Conservation (phyloP, 1,140 invertebrate genomes). For the Akabosia matsudoensis region DNA sequence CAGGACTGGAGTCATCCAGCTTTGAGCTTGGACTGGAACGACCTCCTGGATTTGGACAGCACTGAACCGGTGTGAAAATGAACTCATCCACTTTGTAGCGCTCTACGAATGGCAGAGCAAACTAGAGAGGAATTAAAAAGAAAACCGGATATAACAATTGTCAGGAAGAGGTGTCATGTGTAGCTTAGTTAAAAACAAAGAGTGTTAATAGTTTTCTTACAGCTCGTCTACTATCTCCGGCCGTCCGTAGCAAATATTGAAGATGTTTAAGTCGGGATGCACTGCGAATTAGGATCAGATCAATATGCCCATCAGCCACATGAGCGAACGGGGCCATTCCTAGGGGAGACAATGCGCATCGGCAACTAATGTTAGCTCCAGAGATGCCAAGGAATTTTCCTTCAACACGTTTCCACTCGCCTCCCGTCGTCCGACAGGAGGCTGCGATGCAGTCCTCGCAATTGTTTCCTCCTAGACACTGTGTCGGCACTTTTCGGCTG, state of each 20-base stretch:
- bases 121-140: constrained; percentile 53
- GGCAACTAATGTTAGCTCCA: constrained; percentile 55
- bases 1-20: background rate
- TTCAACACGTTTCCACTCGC: constrained; percentile 47
- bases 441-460: constrained; percentile 43
- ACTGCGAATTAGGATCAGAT: constrained; percentile 72
- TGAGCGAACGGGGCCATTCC: constrained; percentile 77
- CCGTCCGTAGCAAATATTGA: constrained; percentile 59
- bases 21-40: constrained; percentile 44
- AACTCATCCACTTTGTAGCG: constrained; percentile 72
- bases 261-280: constrained; percentile 72
- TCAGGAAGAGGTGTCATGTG: too few relatives aligned
- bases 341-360: constrained; percentile 67
- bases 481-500: constrained; percentile 30
- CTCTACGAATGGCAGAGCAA: constrained; percentile 74
- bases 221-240: constrained; percentile 44
- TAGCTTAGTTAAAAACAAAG: too few relatives aligned
- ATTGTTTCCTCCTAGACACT: constrained; percentile 41
- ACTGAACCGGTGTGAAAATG: constrained; percentile 61
- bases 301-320: constrained; percentile 74
- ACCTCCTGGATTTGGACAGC: constrained; percentile 49
- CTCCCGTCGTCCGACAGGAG: constrained; percentile 25
- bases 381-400: constrained; percentile 43
- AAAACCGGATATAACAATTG: too few relatives aligned
- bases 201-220: constrained; percentile 41